phyloP scores from a whole-genome alignment of 53 echinoderm and acorn worm genomes.

The Temnopleurus reevesii region DNA sequence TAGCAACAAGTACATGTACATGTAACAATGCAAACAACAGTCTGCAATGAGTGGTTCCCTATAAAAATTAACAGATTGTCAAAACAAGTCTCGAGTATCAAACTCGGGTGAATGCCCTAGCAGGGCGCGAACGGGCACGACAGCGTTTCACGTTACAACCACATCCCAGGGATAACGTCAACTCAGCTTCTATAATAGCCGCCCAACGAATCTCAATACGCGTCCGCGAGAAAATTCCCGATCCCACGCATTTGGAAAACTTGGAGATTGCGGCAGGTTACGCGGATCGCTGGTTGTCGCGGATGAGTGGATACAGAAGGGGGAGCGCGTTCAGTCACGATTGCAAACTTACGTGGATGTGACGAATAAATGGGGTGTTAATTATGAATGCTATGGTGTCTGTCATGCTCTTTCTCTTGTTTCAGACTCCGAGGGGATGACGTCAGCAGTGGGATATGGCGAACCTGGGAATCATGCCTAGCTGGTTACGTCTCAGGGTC shows the following conservation, averaged over 20 bases:
- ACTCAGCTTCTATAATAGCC: background rate
- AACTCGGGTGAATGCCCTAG: slow-evolving; percentile 24
- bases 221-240: background rate
- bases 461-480: background rate
- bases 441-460: slow-evolving; percentile 13
- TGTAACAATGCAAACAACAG: too few relatives aligned
- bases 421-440: slow-evolving; percentile 12
- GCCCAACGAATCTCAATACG: background rate
- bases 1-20: too few relatives aligned
- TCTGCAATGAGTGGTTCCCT: too few relatives aligned
- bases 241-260: background rate
- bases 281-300: background rate
- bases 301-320: background rate
- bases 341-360: background rate
- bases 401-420: slow-evolving; percentile 34
- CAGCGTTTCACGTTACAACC: slow-evolving; percentile 28
- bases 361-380: slow-evolving; percentile 14
- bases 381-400: slow-evolving; percentile 30
- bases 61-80: slow-evolving; percentile 20
- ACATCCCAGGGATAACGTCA: background rate
- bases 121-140: background rate
- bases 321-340: slow-evolving; percentile 4
- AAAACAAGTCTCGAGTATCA: slow-evolving; percentile 27
- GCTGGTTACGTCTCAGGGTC: background rate
- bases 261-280: background rate